Evolutionary conservation across 2,888 invertebrate species (phyloP), one percentile per base, ranked within the genome.

Genomic region (Achlya flavicornis): DNA sequence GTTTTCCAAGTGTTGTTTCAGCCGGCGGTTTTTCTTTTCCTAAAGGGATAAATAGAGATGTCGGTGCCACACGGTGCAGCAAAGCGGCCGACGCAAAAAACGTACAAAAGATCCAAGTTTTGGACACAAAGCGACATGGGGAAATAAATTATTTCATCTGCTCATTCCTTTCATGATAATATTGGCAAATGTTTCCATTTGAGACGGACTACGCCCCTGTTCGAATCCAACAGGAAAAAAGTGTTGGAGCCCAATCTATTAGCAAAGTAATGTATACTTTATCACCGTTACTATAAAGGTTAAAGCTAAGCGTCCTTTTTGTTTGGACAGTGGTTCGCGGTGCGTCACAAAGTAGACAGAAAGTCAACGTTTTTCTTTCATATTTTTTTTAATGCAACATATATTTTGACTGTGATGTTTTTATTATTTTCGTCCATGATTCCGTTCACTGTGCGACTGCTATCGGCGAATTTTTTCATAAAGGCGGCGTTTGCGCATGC

Each of bases 341-440:
- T 85, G 73, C 77, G 82, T 88, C 85, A 88, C 90, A 92, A 91
- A 92, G 91, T 90, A 86, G 87, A 85, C 88, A 87, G 79, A 89
- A 79, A 90, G 90, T 90, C 89, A 88, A 84, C 85, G 85, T 65
- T 71, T 89, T 87, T 87, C 90, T 88, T 87, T 88, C 84, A 87
- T 84, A 85, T 73, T 88, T 92, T 89, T 91, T 80, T 72, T 69
- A 60, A 87, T 77, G 75, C 67, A 86, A 91, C 90, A 92, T 93
- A 92, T 93, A 93, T 93, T 93, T 93, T 93, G 93, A 93, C 93
- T 91, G 88, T 92, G 93, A 92, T 93, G 93, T 93, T 93, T 93
- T 93, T 93, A 93, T 93, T 92, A 93, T 91, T 93, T 93, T 91
- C 92, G 93, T 92, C 83, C 89, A 88, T 89, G 90, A 90, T 88